phyloP scores from a whole-genome alignment of 2,797 vertebrate species.

The Ispidina picta region DNA sequence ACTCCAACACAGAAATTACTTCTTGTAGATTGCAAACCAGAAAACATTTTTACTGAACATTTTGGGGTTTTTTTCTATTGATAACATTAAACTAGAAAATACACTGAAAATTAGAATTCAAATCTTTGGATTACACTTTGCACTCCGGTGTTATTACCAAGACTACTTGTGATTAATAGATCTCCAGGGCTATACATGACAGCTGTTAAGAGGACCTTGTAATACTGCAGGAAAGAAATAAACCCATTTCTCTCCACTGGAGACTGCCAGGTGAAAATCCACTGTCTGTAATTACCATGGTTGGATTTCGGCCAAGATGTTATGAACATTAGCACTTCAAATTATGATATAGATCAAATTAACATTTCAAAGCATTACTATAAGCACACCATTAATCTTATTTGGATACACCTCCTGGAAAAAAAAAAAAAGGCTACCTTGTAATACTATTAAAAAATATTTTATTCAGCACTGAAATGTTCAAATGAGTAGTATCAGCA shows the following conservation, averaged over 20 bases:
- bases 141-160: not conserved
- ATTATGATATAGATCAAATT: not conserved
- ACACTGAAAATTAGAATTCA: not conserved
- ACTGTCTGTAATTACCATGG: not conserved
- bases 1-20: not conserved
- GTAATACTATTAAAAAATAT: not conserved
- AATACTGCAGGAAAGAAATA: not conserved
- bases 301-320: not conserved
- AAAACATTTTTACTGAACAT: not conserved
- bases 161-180: not conserved
- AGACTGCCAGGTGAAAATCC: not conserved
- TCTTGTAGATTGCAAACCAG: not conserved
- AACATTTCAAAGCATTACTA: not conserved
- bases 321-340: not conserved
- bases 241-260: not conserved
- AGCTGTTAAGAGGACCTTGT: not conserved
- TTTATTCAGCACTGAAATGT: not conserved
- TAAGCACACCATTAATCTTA: not conserved
- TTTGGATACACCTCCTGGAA: not conserved
- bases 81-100: not conserved
- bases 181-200: not conserved
- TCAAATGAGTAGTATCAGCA: not conserved
- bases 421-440: not conserved
- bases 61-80: not conserved
- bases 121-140: not conserved